Evolutionary conservation across 2,888 invertebrate species (phyloP).

Genomic region (Bedellia somnulentella): DNA sequence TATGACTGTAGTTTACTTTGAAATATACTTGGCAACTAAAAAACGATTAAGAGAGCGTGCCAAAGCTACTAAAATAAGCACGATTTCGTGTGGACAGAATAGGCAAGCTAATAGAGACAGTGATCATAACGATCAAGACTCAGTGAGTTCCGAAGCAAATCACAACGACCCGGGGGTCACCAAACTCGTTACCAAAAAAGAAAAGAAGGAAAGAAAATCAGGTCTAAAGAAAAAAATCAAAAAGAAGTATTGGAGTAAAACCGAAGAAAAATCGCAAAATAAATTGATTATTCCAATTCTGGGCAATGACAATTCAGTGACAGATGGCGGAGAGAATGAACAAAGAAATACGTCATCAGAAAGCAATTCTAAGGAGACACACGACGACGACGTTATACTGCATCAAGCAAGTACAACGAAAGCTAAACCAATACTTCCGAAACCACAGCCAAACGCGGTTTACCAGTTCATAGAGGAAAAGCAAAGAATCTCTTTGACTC

Average conservation of each 20-base stretch:
- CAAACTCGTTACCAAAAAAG: constrained; percentile 28
- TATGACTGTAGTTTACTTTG: constrained; percentile 95
- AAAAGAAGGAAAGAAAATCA: constrained; percentile 40
- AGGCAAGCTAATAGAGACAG: constrained; percentile 46
- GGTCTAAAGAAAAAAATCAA: constrained; percentile 51
- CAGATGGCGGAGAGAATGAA: constrained; percentile 37
- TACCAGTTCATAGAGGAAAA: constrained; percentile 89
- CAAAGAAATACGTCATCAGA: constrained; percentile 47
- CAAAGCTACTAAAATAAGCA: constrained; percentile 78
- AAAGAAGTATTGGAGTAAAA: constrained; percentile 55
- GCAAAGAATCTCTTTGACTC: constrained; percentile 87
- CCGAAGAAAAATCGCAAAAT: constrained; percentile 45
- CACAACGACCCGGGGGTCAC: constrained; percentile 65
- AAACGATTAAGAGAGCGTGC: constrained; percentile 82
- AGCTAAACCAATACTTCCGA: constrained; percentile 22
- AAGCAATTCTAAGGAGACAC: constrained; percentile 49
- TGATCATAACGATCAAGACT: constrained; percentile 68
- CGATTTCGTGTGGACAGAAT: constrained; percentile 57
- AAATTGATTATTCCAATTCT: constrained; percentile 49
- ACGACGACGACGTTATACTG: constrained; percentile 35
- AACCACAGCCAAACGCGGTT: constrained; percentile 62
- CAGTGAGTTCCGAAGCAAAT: constrained; percentile 82
- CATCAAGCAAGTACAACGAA: constrained; percentile 25
- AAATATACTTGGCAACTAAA: constrained; percentile 92
- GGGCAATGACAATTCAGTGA: constrained; percentile 47